phyloP scores from a whole-genome alignment of 2,113 vertebrate species.

The Ictalurus furcatus region DNA sequence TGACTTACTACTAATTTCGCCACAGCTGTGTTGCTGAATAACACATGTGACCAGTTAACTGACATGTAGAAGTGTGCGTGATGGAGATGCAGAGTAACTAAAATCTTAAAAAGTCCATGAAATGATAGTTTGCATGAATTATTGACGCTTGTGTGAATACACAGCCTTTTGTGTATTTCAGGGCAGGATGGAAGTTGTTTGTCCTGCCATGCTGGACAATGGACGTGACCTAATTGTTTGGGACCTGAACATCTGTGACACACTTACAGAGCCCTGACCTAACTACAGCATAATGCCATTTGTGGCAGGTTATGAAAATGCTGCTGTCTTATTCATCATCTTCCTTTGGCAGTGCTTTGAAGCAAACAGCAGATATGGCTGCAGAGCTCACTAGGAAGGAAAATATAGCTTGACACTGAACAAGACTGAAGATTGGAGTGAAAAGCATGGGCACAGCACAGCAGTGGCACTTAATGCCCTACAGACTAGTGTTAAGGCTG shows the following conservation, averaged over 20 bases:
- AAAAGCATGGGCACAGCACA: neutral
- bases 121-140: neutral
- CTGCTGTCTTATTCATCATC: neutral
- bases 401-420: neutral
- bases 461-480: neutral
- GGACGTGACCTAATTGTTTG: neutral
- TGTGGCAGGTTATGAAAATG: neutral
- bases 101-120: neutral
- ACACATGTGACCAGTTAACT: neutral
- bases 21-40: neutral
- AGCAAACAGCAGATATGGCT: neutral
- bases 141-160: neutral
- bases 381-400: neutral
- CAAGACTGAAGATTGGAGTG: neutral
- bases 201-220: neutral
- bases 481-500: neutral
- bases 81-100: neutral
- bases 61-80: neutral
- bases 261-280: neutral
- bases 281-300: neutral
- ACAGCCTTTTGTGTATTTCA: neutral
- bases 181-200: neutral
- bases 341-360: neutral
- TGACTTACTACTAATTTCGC: neutral
- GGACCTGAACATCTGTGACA: neutral